Evolutionary conservation across 2,113 vertebrate species (phyloP).

Genomic region (Clarias batrachus): DNA sequence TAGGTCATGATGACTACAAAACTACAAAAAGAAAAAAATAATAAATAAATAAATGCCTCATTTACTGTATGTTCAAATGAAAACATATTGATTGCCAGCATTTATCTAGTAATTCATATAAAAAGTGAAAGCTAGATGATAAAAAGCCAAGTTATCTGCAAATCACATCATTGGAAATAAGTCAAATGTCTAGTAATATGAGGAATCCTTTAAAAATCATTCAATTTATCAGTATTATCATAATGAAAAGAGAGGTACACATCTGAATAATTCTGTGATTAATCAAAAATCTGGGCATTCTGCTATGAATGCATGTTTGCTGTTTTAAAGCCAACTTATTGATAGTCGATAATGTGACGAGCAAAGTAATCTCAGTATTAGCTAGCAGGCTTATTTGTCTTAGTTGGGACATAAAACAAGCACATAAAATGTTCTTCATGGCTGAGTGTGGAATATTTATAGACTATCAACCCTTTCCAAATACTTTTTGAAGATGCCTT

Average conservation of each 20-base stretch:
- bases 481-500: neutral
- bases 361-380: neutral
- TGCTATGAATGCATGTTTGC: neutral
- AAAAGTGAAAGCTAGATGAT: neutral
- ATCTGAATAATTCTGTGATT: neutral
- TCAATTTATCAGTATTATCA: neutral
- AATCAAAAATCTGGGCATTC: neutral
- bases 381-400: neutral
- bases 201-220: neutral
- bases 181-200: neutral
- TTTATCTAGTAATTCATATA: neutral
- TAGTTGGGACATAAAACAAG: neutral
- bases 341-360: neutral
- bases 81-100: neutral
- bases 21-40: neutral
- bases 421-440: neutral
- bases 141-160: neutral
- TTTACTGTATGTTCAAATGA: neutral
- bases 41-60: neutral
- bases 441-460: neutral
- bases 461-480: neutral
- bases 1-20: constrained; percentile 35
- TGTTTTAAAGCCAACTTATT: neutral
- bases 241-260: neutral
- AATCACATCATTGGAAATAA: neutral